These are phyloP conservation scores for Drosophila ohnishii DNA, from an alignment of 1,140 invertebrate genomes.

Conservation along the genomic window DNA sequence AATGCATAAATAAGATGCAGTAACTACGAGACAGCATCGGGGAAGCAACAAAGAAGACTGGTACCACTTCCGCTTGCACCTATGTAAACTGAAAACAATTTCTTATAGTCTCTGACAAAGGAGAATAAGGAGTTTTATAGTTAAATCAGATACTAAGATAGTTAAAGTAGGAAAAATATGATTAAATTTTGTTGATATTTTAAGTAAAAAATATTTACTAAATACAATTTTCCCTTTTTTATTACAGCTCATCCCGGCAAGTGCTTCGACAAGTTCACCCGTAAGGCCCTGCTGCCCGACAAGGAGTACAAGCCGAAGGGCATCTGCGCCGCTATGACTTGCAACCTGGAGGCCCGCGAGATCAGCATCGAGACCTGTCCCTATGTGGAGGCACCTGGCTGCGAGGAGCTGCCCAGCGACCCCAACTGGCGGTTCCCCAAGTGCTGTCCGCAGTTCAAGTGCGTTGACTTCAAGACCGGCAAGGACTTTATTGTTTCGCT, in stretches of 20 bases:
- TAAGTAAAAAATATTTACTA: background rate
- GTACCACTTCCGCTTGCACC: slow-evolving; percentile 71
- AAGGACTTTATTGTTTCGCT: slow-evolving; percentile 77
- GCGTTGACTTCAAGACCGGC: slow-evolving; percentile 80
- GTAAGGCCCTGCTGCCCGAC: slow-evolving; percentile 74
- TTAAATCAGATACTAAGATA: background rate
- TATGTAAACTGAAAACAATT: slow-evolving; percentile 35
- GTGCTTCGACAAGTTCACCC: slow-evolving; percentile 80
- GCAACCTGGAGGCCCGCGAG: slow-evolving; percentile 72
- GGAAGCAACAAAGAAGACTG: slow-evolving; percentile 53
- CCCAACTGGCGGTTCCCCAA: slow-evolving; percentile 80
- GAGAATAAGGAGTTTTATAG: too few species aligned
- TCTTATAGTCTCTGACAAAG: background rate
- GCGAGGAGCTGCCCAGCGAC: slow-evolving; percentile 77
- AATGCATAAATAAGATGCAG: slow-evolving; percentile 61
- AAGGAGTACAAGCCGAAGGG: slow-evolving; percentile 82
- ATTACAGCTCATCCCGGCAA: slow-evolving; percentile 75
- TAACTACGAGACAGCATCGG: slow-evolving; percentile 33
- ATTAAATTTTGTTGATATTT: background rate
- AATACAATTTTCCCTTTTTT: slow-evolving; percentile 11
- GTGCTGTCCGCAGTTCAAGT: slow-evolving; percentile 81
- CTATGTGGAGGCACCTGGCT: slow-evolving; percentile 78
- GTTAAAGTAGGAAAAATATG: background rate
- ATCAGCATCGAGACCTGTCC: slow-evolving; percentile 82
- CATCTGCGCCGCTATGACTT: slow-evolving; percentile 81